phyloP scores from a whole-genome alignment of 1,140 invertebrate genomes.

The Elymnias hypermnestra region DNA sequence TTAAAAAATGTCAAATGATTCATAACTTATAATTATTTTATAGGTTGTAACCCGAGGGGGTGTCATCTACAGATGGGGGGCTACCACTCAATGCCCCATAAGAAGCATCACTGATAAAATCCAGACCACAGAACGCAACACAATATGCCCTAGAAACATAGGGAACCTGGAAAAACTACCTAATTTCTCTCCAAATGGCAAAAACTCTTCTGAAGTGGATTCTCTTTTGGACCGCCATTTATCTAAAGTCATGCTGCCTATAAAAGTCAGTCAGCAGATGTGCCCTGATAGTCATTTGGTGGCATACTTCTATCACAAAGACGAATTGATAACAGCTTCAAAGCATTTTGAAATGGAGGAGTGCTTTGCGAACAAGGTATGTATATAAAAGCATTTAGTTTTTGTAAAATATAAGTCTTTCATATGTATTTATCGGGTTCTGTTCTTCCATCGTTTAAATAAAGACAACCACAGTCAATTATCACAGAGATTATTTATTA shows the following conservation, averaged over 20 bases:
- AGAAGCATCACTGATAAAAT: slow-evolving; percentile 33
- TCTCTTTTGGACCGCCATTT: slow-evolving; percentile 39
- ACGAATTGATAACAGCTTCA: slow-evolving; percentile 77
- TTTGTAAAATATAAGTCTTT: no score
- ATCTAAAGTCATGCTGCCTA: slow-evolving; percentile 49
- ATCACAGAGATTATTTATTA: no score
- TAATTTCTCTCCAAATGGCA: slow-evolving; percentile 10
- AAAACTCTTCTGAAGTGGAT: slow-evolving; percentile 29
- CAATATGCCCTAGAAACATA: slow-evolving; percentile 25
- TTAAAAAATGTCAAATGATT: no score
- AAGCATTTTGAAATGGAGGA: slow-evolving; percentile 67
- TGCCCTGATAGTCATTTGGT: slow-evolving; percentile 80
- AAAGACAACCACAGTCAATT: no score
- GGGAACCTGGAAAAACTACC: neutral
- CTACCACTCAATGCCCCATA: slow-evolving; percentile 58
- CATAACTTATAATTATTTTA: no score
- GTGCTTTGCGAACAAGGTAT: slow-evolving; percentile 68
- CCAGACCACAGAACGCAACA: slow-evolving; percentile 30
- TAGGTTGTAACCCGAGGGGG: slow-evolving; percentile 64
- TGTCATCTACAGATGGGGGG: slow-evolving; percentile 61
- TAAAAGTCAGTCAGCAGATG: slow-evolving; percentile 78
- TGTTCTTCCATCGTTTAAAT: no score
- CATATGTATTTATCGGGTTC: no score
- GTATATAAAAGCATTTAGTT: no score
- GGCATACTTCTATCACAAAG: slow-evolving; percentile 82